Base-by-base conservation (phyloP, 2,888 invertebrate species). In the Antheraea yamamai region DNA sequence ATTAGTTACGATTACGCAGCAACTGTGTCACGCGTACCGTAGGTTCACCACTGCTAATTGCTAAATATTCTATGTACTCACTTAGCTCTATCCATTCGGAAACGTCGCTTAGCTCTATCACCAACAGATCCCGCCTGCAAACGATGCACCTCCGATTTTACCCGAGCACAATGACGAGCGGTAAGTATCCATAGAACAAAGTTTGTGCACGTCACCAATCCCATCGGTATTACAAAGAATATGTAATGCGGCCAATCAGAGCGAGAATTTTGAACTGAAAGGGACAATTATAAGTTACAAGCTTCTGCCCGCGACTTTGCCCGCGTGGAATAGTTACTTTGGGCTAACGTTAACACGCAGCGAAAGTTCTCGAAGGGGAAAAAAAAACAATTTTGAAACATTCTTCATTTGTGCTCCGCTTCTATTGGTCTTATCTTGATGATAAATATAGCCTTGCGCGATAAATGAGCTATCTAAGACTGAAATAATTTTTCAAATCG, bases 81-180 rank as follows among this genome's bases (percentile, higher is more conserved):
- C 97, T 96, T 96, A 23, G 96, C 96, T 89, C 96, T 96, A 83
- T 97, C 96, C 72, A 96, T 95, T 73, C 96, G 95, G 84, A 97
- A 97, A 76, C 95, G 94, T 81, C 93, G 94, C 84, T 95, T 96
- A 55, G 95, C 94, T 0, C 96, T 94, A 74, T 96, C 97, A 7
- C 96, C 95, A 14, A 95, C 92, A 64, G 96, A 96, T 1, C 96
- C 95, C 58, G 96, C 96, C 81, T 96, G 96, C 92, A 97, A 95
- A 39, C 96, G 95, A 79, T 96, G 96, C 80, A 97, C 97, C 89
- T 97, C 97, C 0, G 96, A 96, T 89, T 97, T 97, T 4, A 97
- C 97, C 81, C 95, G 95, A 79, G 96, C 96, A 84, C 97, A 97
- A 83, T 97, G 96, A 16, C 96, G 90, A 3, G 97, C 95, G 0